Evolutionary conservation across 2,888 invertebrate genomes (phyloP).

Genomic region (Incurvaria masculella): DNA sequence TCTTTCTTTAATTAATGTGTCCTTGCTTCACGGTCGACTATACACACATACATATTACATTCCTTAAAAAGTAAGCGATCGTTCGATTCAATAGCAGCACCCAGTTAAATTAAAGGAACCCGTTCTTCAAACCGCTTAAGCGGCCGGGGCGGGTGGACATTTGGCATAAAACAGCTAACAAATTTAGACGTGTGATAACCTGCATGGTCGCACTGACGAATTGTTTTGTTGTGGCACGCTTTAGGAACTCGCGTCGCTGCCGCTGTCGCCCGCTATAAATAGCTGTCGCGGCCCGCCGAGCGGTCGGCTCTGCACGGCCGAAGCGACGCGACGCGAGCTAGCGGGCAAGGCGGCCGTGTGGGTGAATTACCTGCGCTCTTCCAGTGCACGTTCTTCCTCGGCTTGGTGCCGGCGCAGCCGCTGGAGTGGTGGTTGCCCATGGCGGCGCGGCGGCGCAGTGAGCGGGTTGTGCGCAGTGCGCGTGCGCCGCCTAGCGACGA

Average conservation of each 20-base stretch:
- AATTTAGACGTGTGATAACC: constrained; percentile 47
- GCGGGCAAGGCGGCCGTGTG: constrained; percentile 9
- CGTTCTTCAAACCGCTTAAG: too few relatives aligned
- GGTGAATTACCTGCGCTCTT: constrained; percentile 72
- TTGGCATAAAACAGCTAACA: constrained; percentile 44
- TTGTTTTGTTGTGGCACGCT: constrained; percentile 56
- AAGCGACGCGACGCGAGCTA: constrained; percentile 9
- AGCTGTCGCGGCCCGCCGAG: constrained; percentile 25
- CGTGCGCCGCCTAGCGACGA: constrained; percentile 19
- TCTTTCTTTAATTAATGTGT: too few relatives aligned
- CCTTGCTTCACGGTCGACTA: too few relatives aligned
- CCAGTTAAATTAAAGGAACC: too few relatives aligned
- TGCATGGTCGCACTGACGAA: constrained; percentile 46
- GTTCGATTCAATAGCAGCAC: too few relatives aligned
- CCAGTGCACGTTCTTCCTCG: constrained; percentile 79
- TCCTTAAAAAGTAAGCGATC: too few relatives aligned
- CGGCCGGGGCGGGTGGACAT: constrained; percentile 20
- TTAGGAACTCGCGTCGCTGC: constrained; percentile 34
- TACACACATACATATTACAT: too few relatives aligned
- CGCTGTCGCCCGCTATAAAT: constrained; percentile 43
- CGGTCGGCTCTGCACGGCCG: constrained; percentile 12
- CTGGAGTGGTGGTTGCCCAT: constrained; percentile 54
- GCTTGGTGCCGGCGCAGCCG: constrained; percentile 48
- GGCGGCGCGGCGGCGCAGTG: constrained; percentile 37
- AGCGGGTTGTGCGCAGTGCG: constrained; percentile 50